Evolutionary conservation across 2,797 vertebrate species (phyloP).

Genomic region (Rhynchotus rufescens): DNA sequence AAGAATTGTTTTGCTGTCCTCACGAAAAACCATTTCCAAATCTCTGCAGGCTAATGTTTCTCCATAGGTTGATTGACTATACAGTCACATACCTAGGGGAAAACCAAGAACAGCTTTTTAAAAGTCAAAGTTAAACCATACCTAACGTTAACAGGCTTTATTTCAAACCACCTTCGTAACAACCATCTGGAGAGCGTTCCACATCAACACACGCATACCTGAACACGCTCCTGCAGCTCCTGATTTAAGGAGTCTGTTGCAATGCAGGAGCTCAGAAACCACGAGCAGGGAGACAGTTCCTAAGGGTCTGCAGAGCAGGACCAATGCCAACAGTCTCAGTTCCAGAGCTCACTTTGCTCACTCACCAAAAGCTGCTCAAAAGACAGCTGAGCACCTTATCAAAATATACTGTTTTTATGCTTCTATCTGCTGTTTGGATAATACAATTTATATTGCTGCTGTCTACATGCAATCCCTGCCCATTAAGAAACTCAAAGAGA

Average conservation of each 20-base stretch:
- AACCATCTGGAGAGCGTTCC: not conserved
- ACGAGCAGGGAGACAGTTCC: not conserved
- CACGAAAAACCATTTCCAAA: not conserved
- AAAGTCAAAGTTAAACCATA: not conserved
- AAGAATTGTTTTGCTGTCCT: not conserved
- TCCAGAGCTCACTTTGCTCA: not conserved
- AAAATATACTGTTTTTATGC: not conserved
- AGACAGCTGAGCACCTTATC: not conserved
- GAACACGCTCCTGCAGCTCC: not conserved
- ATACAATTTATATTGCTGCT: not conserved
- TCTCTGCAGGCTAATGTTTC: not conserved
- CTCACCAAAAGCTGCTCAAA: not conserved
- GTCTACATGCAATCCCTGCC: not conserved
- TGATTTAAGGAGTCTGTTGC: not conserved
- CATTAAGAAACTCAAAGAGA: not conserved
- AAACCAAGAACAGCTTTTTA: conserved; percentile 13
- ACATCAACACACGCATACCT: not conserved
- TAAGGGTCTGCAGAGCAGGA: accelerated
- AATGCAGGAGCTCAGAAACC: not conserved
- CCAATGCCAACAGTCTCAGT: accelerated
- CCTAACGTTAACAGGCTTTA: not conserved
- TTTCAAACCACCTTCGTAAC: not conserved
- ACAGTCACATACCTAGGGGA: not conserved
- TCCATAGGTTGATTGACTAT: accelerated
- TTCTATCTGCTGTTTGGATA: not conserved